Evolutionary conservation across 2,888 invertebrate species (phyloP).

Genomic region (Drosophila mimica): DNA sequence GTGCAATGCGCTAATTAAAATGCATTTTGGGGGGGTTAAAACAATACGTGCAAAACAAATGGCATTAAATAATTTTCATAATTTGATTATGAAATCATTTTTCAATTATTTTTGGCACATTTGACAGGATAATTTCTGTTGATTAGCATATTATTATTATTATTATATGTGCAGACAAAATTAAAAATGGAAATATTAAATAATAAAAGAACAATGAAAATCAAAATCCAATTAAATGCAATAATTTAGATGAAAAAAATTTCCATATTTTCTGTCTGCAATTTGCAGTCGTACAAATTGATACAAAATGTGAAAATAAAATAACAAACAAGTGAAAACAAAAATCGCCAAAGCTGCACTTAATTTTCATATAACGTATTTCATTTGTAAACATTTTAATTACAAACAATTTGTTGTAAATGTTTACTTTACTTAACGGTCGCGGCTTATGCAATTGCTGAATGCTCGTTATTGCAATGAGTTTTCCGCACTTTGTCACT

Average conservation of each 20-base stretch:
- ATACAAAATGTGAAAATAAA: not conserved
- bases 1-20: slow-evolving; percentile 19
- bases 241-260: slow-evolving; percentile 26
- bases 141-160: slow-evolving; percentile 32
- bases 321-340: slow-evolving; percentile 15
- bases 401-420: slow-evolving; percentile 46
- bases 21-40: not conserved
- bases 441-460: slow-evolving; percentile 29
- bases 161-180: slow-evolving; percentile 2
- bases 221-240: slow-evolving; percentile 38
- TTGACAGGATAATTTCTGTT: slow-evolving; percentile 28
- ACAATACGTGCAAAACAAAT: slow-evolving; percentile 11
- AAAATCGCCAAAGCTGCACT: slow-evolving; percentile 50
- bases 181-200: not conserved
- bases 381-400: slow-evolving; percentile 77
- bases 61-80: slow-evolving; percentile 31
- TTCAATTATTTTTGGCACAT: slow-evolving; percentile 39
- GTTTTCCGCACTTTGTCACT: slow-evolving; percentile 22
- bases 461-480: slow-evolving; percentile 38
- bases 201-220: slow-evolving; percentile 26
- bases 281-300: slow-evolving; percentile 3
- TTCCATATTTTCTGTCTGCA: not conserved
- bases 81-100: slow-evolving; percentile 59
- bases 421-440: slow-evolving; percentile 32
- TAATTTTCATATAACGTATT: slow-evolving; percentile 57